Percentiles rank a stretch among this genome's conserved stretches.
These are phyloP conservation scores for Auanema sp. DNA, from an alignment of 2,888 invertebrate species.

Conservation along the genomic window DNA sequence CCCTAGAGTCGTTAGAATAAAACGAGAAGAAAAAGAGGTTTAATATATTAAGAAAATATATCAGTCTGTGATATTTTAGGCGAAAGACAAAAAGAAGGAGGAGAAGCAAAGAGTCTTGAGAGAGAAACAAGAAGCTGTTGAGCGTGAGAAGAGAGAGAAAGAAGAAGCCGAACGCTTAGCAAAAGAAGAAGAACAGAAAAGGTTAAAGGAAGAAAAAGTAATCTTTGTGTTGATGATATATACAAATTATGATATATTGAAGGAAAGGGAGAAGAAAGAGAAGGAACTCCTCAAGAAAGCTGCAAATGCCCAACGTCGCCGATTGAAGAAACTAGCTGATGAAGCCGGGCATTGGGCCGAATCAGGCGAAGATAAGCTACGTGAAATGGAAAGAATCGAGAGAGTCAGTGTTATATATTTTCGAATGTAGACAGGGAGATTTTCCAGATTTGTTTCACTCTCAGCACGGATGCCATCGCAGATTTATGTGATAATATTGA, in stretches of 20 bases:
- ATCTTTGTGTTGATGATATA: background rate
- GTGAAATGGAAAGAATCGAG: constrained; percentile 55
- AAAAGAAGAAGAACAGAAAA: constrained; percentile 34
- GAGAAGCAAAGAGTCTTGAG: constrained; percentile 28
- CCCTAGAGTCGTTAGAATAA: constrained; percentile 87
- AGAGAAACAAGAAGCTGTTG: constrained; percentile 39
- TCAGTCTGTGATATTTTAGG: too few species aligned
- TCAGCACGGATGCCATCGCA: constrained; percentile 45
- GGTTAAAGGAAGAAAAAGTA: constrained; percentile 25
- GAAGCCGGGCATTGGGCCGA: constrained; percentile 49
- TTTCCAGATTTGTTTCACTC: constrained; percentile 42
- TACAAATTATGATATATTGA: background rate
- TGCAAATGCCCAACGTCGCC: constrained; percentile 80
- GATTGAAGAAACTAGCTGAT: constrained; percentile 75
- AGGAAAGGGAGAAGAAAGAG: constrained; percentile 58
- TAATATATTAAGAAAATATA: constrained; percentile 63
- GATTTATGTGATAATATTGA: constrained; percentile 48
- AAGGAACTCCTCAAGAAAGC: constrained; percentile 66
- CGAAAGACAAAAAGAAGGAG: constrained; percentile 40
- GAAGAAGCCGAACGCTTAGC: constrained; percentile 47
- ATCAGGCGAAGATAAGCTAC: constrained; percentile 36
- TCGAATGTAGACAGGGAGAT: background rate
- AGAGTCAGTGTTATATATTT: constrained; percentile 17
- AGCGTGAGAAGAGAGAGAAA: constrained; percentile 38
- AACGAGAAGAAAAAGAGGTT: constrained; percentile 87